These are phyloP conservation scores for Pteropus alecto DNA, from an alignment of 2,113 vertebrate genomes.

Conservation along the genomic window DNA sequence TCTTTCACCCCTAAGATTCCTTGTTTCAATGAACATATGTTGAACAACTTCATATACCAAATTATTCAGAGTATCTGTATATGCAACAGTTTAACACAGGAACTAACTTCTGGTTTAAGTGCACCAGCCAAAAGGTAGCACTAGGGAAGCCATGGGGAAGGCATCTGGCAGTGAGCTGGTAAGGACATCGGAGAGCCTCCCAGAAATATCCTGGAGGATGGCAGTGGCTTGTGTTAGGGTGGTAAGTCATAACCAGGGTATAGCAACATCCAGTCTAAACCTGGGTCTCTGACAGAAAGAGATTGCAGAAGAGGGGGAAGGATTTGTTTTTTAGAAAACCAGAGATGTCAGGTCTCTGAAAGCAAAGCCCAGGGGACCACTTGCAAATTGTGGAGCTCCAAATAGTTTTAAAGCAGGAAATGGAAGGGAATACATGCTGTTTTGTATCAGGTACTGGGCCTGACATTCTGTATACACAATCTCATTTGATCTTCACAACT, in stretches of 20 bases:
- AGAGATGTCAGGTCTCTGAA: background rate
- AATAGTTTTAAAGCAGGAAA: conserved; percentile 36
- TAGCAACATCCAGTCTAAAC: background rate
- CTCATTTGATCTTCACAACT: background rate
- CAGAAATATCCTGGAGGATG: background rate
- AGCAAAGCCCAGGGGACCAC: background rate
- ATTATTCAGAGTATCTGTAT: background rate
- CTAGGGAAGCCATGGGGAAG: background rate
- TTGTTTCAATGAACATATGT: background rate
- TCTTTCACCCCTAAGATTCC: background rate
- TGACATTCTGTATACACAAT: background rate
- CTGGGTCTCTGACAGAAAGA: background rate
- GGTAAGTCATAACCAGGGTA: background rate
- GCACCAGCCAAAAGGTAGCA: background rate
- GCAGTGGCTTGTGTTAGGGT: background rate
- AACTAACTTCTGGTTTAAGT: conserved; percentile 13
- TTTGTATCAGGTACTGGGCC: background rate
- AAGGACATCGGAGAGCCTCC: background rate
- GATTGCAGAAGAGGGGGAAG: background rate
- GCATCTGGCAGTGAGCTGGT: background rate
- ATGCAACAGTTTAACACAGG: background rate
- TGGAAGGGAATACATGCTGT: background rate
- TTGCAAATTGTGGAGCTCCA: background rate
- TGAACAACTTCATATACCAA: background rate
- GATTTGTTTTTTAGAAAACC: background rate